Conservation (phyloP, 2,888 invertebrate genomes). For the Cybosia mesomella region DNA sequence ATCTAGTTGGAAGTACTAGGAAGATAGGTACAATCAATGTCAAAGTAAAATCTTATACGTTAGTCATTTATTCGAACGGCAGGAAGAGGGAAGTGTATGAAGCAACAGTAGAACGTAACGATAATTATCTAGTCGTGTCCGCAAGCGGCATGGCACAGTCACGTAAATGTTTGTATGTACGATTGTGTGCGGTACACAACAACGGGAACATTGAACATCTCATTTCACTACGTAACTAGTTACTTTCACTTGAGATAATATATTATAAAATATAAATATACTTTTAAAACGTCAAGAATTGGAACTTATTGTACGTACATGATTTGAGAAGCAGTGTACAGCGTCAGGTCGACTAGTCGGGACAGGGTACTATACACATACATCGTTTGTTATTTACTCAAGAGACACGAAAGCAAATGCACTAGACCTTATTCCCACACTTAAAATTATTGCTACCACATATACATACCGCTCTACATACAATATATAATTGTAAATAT, state of each 20-base stretch:
- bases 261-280: conserved; percentile 79
- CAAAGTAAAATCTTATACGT: background rate
- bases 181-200: conserved; percentile 26
- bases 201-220: conserved; percentile 58
- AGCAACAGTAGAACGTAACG: conserved; percentile 34
- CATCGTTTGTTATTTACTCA: conserved; percentile 66
- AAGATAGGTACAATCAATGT: background rate
- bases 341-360: conserved; percentile 63
- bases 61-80: background rate
- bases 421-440: conserved; percentile 85
- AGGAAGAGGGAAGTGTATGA: conserved; percentile 16
- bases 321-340: conserved; percentile 80
- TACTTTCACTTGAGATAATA: conserved; percentile 70
- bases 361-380: conserved; percentile 64
- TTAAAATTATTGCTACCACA: conserved; percentile 85
- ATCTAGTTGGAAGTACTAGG: background rate
- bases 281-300: conserved; percentile 79
- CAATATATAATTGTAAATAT: conserved; percentile 79
- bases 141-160: conserved; percentile 8
- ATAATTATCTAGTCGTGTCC: conserved; percentile 17
- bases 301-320: conserved; percentile 79
- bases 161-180: background rate
- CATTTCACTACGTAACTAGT: conserved; percentile 71
- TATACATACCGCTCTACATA: conserved; percentile 78
- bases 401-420: conserved; percentile 81